Conservation (phyloP, 1,140 invertebrate genomes). For the Zeugodacus cucurbitae region DNA sequence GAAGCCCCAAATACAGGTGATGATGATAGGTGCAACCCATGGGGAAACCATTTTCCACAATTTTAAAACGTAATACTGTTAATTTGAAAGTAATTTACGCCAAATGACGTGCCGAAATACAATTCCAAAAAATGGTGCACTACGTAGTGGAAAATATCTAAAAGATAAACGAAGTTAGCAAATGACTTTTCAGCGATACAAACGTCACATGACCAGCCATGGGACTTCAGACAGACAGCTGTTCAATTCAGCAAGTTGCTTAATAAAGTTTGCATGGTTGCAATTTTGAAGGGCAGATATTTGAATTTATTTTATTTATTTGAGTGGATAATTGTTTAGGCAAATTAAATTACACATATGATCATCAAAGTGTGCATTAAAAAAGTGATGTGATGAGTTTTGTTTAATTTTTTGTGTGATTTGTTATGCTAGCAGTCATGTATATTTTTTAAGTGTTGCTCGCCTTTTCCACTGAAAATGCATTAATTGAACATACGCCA, state of each 20-base stretch:
- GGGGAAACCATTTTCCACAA: slow-evolving; percentile 78
- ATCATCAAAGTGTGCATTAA: too few relatives aligned
- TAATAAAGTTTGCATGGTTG: too few relatives aligned
- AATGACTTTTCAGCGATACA: slow-evolving; percentile 49
- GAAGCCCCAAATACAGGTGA: slow-evolving; percentile 84
- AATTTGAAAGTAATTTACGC: background rate
- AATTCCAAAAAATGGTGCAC: background rate
- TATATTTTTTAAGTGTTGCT: too few relatives aligned
- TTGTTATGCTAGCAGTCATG: too few relatives aligned
- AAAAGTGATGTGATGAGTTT: too few relatives aligned
- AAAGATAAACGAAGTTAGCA: slow-evolving; percentile 44
- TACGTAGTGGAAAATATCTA: slow-evolving; percentile 42
- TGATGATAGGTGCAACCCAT: slow-evolving; percentile 78
- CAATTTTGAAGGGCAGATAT: too few relatives aligned
- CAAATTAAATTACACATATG: too few relatives aligned
- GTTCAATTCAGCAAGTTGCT: slow-evolving; percentile 1
- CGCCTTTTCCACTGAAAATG: too few relatives aligned
- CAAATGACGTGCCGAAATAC: background rate
- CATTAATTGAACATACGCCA: background rate
- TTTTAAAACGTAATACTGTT: slow-evolving; percentile 50
- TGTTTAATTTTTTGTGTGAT: too few relatives aligned
- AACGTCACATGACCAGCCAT: slow-evolving; percentile 58
- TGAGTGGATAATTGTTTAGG: too few relatives aligned
- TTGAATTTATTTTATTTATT: too few relatives aligned
- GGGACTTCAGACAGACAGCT: background rate